Evolutionary conservation across 1,140 invertebrate species (phyloP).

Genomic region (Odontomachus brunneus): DNA sequence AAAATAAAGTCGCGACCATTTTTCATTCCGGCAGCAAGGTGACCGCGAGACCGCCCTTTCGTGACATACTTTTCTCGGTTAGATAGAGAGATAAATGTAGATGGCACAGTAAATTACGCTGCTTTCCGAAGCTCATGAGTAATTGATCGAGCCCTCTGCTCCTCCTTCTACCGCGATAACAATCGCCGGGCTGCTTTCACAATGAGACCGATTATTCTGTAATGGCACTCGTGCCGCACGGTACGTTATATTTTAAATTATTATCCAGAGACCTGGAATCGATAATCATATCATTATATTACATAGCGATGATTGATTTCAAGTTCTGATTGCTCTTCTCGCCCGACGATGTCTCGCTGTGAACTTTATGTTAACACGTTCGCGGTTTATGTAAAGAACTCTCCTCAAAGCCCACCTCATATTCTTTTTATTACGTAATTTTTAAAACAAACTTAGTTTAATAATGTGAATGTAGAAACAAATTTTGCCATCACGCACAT

Average conservation of each 20-base stretch:
- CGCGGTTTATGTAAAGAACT: too few relatives aligned
- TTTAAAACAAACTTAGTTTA: too few relatives aligned
- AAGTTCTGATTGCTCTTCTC: too few relatives aligned
- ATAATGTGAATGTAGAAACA: too few relatives aligned
- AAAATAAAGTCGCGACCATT: constrained; percentile 71
- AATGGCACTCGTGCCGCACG: background rate
- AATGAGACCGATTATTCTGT: constrained; percentile 44
- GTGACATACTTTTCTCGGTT: background rate
- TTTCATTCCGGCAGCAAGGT: constrained; percentile 61
- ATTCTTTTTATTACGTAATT: too few relatives aligned
- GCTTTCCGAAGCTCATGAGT: constrained; percentile 69
- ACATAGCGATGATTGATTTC: background rate
- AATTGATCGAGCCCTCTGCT: constrained; percentile 81
- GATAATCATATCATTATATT: background rate
- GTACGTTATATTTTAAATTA: background rate
- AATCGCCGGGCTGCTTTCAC: constrained; percentile 22
- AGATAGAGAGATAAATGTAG: constrained; percentile 23
- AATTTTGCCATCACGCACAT: too few relatives aligned
- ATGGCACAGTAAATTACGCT: constrained; percentile 78
- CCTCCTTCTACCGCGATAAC: constrained; percentile 64
- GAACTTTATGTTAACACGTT: background rate
- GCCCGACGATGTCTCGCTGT: background rate
- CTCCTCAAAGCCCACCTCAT: too few relatives aligned
- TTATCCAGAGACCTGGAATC: background rate
- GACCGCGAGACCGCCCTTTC: background rate